Percentiles rank a stretch among this genome's conserved stretches.
Conservation (phyloP, 2,888 invertebrate species). For the Nymphalis c-album region DNA sequence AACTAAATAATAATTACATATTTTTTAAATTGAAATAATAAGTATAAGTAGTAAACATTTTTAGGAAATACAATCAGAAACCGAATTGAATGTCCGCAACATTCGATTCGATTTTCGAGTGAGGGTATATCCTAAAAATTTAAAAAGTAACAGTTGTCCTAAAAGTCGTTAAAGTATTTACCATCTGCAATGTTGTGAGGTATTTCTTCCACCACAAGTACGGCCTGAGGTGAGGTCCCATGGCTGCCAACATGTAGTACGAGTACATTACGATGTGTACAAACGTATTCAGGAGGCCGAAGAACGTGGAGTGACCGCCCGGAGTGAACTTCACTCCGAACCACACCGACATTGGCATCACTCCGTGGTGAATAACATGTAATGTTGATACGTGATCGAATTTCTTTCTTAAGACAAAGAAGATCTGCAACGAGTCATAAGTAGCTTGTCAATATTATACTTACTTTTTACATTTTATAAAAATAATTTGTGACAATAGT, state of each 20-base stretch:
- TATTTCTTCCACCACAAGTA: conserved; percentile 98
- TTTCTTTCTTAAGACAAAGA: conserved; percentile 97
- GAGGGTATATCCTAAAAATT: too few species aligned
- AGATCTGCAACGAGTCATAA: conserved; percentile 83
- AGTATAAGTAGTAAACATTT: too few species aligned
- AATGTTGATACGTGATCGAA: conserved; percentile 95
- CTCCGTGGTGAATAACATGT: conserved; percentile 97
- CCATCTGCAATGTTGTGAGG: conserved; percentile 95
- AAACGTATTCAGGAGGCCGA: conserved; percentile 95
- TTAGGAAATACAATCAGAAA: too few species aligned
- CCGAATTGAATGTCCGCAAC: too few species aligned
- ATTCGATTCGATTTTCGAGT: too few species aligned
- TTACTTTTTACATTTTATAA: too few species aligned
- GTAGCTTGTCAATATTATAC: too few species aligned
- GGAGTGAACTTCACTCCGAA: conserved; percentile 98
- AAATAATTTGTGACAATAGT: too few species aligned
- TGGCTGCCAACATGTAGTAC: conserved; percentile 94
- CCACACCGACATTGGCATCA: conserved; percentile 99
- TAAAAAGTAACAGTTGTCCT: too few species aligned
- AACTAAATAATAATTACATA: too few species aligned
- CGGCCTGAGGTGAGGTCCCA: conserved; percentile 92
- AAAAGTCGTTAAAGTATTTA: conserved; percentile 55
- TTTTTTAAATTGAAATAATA: too few species aligned
- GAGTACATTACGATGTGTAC: conserved; percentile 98
- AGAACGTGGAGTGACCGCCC: conserved; percentile 98